Evolutionary conservation across 2,888 invertebrate genomes (phyloP).

Genomic region (Schizotus pectinicornis): DNA sequence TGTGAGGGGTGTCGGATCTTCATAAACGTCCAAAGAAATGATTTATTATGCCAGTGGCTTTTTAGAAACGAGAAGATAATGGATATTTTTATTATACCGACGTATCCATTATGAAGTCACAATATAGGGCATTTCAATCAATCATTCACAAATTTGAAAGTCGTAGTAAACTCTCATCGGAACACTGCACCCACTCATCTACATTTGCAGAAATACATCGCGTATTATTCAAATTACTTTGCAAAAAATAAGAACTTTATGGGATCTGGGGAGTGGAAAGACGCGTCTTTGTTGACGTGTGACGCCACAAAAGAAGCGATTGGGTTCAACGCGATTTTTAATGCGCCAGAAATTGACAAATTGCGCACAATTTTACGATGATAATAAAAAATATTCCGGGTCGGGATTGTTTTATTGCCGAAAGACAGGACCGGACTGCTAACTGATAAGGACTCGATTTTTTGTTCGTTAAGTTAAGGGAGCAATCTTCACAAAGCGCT

Average conservation of each 20-base stretch:
- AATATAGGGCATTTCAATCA: constrained; percentile 48
- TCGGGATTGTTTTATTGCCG: too few relatives aligned
- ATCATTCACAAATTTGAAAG: constrained; percentile 44
- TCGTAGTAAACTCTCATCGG: constrained; percentile 37
- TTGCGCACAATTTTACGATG: too few relatives aligned
- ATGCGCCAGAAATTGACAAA: too few relatives aligned
- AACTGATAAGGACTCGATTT: too few relatives aligned
- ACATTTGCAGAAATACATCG: constrained; percentile 22
- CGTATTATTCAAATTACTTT: constrained; percentile 28
- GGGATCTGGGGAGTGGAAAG: too few relatives aligned
- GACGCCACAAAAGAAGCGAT: too few relatives aligned
- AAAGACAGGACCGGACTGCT: too few relatives aligned
- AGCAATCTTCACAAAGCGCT: not conserved
- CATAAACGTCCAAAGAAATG: constrained; percentile 53
- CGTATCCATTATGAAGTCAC: constrained; percentile 51
- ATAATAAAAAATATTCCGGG: too few relatives aligned
- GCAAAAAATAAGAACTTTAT: too few relatives aligned
- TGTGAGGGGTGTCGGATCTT: constrained; percentile 52
- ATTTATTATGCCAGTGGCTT: constrained; percentile 52
- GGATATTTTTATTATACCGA: constrained; percentile 54
- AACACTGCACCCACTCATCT: constrained; percentile 33
- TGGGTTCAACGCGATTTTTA: too few relatives aligned
- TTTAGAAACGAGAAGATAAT: constrained; percentile 52
- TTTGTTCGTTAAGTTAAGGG: too few relatives aligned
- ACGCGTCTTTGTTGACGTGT: too few relatives aligned